Base-by-base conservation (phyloP, 2,888 invertebrate species). In the Sesia bembeciformis region DNA sequence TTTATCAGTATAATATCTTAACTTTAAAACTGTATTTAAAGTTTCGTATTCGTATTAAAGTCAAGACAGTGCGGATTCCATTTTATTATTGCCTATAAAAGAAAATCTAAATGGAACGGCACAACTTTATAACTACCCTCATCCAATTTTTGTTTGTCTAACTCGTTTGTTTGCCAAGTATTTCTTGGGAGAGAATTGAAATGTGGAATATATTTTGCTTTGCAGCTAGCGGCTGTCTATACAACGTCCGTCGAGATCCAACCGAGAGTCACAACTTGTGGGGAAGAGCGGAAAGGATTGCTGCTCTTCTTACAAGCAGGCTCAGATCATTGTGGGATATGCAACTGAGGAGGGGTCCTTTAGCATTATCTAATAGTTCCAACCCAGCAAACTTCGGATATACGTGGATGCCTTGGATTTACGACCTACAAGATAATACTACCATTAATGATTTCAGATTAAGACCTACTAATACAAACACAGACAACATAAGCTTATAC, bases 161-260 rank as follows among this genome's bases (percentile, higher is more conserved):
- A 46, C 8, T 46, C 23, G 46, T 46, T 46, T 6, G n/a, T 46
- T 46, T 23, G 7, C 46, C 23, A 23, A 23, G 23, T 23, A 23
- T 23, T 23, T 23, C 1, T 23, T 23, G 23, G 23, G 23, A n/a
- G 23, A 42, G 7, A 42, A 42, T 42, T 6, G 7, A 42, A 42
- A 42, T 42, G 7, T 42, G 5, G 1, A 42, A 23, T 5, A 7
- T 42, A 42, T 5, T 42, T 6, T 84, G 60, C 71, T 42, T 6
- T 84, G 60, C 71, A 92, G 92, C 77, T 46, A 89, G 91, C 4
- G 92, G 93, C n/a, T 94, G 94, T 65, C 86, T 94, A 7, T 97
- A 93, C 79, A 94, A 97, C 72, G 91, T 97, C 50, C 91, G 92
- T 0, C 90, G 91, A 53, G 97, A 97, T 76, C 96, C 96, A 0